These are phyloP conservation scores for Epicampocera succincta DNA, from an alignment of 2,888 invertebrate species.

Conservation along the genomic window DNA sequence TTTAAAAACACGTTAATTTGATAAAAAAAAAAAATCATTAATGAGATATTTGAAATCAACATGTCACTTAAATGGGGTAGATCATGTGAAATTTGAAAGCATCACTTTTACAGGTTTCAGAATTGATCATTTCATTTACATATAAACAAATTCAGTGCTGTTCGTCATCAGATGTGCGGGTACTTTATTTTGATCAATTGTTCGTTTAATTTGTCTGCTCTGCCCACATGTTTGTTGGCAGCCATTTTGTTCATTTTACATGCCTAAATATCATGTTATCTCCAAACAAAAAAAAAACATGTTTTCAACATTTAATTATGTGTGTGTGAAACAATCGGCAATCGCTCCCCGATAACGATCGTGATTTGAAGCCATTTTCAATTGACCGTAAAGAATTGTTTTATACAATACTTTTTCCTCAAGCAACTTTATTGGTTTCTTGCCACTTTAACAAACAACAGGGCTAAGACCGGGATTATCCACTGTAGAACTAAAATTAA, in stretches of 20 bases:
- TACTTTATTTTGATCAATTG: conserved; percentile 28
- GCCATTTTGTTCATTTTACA: too few relatives aligned
- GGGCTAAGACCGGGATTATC: conserved; percentile 79
- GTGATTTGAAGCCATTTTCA: conserved; percentile 75
- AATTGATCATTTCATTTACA: too few relatives aligned
- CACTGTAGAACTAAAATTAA: conserved; percentile 69
- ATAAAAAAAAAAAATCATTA: too few relatives aligned
- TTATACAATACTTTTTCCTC: conserved; percentile 12
- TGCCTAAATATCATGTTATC: too few relatives aligned
- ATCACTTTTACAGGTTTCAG: too few relatives aligned
- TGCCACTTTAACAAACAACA: conserved; percentile 75
- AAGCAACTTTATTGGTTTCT: conserved; percentile 40
- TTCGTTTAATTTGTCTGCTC: conserved; percentile 4
- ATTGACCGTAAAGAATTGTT: conserved; percentile 77
- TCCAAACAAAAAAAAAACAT: too few relatives aligned
- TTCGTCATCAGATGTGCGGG: neutral
- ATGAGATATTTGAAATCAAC: too few relatives aligned
- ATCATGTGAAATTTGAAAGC: too few relatives aligned
- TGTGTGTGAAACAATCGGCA: conserved; percentile 21
- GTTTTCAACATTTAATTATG: conserved; percentile 32
- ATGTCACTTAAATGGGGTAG: too few relatives aligned
- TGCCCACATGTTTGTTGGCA: too few relatives aligned
- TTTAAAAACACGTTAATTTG: too few relatives aligned
- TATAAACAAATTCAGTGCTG: too few relatives aligned
- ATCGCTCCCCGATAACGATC: conserved; percentile 70